Evolutionary conservation across 1,140 invertebrate genomes (phyloP).

Genomic region (Drosophila sulfurigaster): DNA sequence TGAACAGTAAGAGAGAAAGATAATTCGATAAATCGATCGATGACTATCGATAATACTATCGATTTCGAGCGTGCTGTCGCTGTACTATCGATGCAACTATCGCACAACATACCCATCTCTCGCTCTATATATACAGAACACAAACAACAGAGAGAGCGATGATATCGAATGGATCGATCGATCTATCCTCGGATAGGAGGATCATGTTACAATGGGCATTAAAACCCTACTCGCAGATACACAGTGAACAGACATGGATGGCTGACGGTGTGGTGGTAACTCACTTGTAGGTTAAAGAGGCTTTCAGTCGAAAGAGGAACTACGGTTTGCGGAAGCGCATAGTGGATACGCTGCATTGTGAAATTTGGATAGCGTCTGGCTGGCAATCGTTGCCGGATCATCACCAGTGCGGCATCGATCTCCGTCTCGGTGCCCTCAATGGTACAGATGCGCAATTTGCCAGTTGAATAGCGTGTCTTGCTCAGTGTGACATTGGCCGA

Average conservation of each 20-base stretch:
- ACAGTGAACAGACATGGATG: conserved; percentile 9
- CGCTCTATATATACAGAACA: conserved; percentile 4
- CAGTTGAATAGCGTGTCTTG: conserved; percentile 89
- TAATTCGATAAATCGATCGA: not conserved
- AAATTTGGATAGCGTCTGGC: conserved; percentile 91
- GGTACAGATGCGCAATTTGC: conserved; percentile 91
- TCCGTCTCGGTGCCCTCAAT: conserved; percentile 92
- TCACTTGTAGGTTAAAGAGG: conserved; percentile 76
- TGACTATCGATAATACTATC: not conserved
- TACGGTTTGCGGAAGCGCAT: conserved; percentile 86
- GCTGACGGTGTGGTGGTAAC: conserved; percentile 11
- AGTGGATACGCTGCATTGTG: conserved; percentile 91
- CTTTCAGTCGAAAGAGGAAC: conserved; percentile 79
- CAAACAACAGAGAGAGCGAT: no score
- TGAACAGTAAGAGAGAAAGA: no score
- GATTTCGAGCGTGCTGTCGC: not conserved
- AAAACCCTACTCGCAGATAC: conserved; percentile 28
- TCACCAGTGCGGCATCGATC: conserved; percentile 91
- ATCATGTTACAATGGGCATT: conserved; percentile 14
- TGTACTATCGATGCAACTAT: not conserved
- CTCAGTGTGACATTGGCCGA: conserved; percentile 92
- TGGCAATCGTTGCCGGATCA: conserved; percentile 94
- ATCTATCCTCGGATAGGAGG: not conserved
- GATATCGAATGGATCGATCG: not conserved
- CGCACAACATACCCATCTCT: not conserved